phyloP scores from a whole-genome alignment of 2,113 vertebrate genomes.

The Pteropus alecto region DNA sequence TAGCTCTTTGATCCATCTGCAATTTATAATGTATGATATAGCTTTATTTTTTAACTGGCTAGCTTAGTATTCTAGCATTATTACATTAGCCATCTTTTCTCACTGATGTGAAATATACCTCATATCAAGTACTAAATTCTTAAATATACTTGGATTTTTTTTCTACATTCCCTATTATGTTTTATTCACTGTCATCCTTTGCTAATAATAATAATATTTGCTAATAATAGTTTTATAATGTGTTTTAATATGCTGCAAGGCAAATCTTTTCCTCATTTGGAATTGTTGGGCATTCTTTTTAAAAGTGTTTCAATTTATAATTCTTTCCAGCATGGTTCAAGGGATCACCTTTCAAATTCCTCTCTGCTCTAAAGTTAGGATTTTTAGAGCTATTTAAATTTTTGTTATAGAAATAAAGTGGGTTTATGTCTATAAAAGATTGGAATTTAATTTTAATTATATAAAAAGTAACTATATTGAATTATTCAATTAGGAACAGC shows the following conservation, averaged over 20 bases:
- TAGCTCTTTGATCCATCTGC: neutral
- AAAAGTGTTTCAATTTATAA: neutral
- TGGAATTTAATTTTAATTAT: neutral
- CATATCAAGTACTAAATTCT: neutral
- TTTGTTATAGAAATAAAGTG: slow-evolving; percentile 31
- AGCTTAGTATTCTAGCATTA: neutral
- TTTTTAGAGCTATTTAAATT: slow-evolving; percentile 13
- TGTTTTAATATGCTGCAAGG: neutral
- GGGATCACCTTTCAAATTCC: neutral
- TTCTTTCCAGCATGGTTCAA: neutral
- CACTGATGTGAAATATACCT: neutral
- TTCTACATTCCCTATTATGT: neutral
- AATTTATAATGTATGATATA: neutral
- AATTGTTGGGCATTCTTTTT: slow-evolving; percentile 21
- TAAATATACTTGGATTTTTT: slow-evolving; percentile 31
- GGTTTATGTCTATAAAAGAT: slow-evolving; percentile 5
- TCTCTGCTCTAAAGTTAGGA: neutral
- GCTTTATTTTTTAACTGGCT: neutral
- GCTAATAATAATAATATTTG: neutral
- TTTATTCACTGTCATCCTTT: slow-evolving; percentile 18
- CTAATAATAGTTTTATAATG: neutral
- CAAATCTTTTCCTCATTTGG: neutral
- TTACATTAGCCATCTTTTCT: slow-evolving; percentile 3
- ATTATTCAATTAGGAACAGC: neutral
- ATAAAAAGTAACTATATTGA: neutral